Base-by-base conservation (phyloP, 1,140 invertebrate species). In the Rhagoletis pomonella region DNA sequence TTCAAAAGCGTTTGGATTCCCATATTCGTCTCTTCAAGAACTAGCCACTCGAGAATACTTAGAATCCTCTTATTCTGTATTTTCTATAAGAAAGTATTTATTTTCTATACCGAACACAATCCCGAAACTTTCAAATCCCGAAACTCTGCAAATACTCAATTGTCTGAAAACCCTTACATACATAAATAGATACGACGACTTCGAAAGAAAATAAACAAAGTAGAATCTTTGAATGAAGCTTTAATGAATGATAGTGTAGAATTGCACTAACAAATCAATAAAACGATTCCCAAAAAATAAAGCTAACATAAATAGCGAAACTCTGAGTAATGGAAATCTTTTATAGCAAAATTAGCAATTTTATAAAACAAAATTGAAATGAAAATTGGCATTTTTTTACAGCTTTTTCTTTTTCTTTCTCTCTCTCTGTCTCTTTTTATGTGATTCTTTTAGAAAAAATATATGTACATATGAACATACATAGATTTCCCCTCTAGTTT, bases 231-330 rank as follows among this genome's bases (percentile, higher is more conserved):
- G 65, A 67, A 67, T 67, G 65, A 67, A 67, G 10, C 65, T 67
- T 67, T 67, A 67, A 67, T 67, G 65, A 67, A 67, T 67, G 65
- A 67, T 67, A 39, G 19, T 67, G 42, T 67, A 67, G 42, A 67
- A 42, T 12, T 0, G n/a, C 3, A 67, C n/a, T 29, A 29, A 62
- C 2, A 14, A 62, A 62, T 44, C 4, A 47, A 73, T 2, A 73
- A 69, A 44, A 10, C 4, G 2, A 42, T 44, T 7, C 2, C 39
- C 29, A 67, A 42, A n/a, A 67, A 39, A 19, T 19, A 65, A 19
- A 65, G 42, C 1, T 42, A 17, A 44, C 4, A 44, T 44, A 0
- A 17, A 47, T 42, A 47, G 3, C 14, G 44, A 73, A 73, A 73
- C 12, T 10, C 14, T 42, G 10, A 73, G 2, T 73, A 73, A 73